Evolutionary conservation across 2,888 invertebrate species (phyloP).

Genomic region (Nasonovia ribisnigri): DNA sequence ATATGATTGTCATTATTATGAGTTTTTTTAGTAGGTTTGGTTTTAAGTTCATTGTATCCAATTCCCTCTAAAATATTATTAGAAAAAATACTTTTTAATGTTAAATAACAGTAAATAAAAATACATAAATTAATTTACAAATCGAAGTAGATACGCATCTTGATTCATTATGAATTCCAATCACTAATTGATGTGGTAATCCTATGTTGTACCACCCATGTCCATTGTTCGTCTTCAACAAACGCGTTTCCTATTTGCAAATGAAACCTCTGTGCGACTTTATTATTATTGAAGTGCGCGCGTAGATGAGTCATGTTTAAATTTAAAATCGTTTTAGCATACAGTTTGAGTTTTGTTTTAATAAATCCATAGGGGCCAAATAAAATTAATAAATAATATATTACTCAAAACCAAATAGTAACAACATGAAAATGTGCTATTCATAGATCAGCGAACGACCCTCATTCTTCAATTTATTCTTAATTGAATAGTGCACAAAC

Average conservation of each 20-base stretch:
- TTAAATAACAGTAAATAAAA: not conserved
- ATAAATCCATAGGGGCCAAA: conserved; percentile 46
- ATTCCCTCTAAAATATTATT: not conserved
- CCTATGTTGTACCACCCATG: not conserved
- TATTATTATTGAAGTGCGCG: conserved; percentile 22
- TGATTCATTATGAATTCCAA: conserved; percentile 33
- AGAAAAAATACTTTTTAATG: not conserved
- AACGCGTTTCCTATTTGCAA: conserved; percentile 21
- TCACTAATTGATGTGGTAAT: conserved; percentile 22
- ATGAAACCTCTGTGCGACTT: conserved; percentile 24
- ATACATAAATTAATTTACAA: conserved; percentile 8
- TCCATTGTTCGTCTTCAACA: conserved; percentile 34
- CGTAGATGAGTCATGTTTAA: conserved; percentile 34
- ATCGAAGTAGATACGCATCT: not conserved
- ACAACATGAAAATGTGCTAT: not conserved
- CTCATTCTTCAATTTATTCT: conserved; percentile 36
- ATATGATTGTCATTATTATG: not conserved
- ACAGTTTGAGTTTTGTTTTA: conserved; percentile 1
- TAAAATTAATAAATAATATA: conserved; percentile 22
- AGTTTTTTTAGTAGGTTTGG: not conserved
- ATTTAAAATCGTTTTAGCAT: conserved; percentile 10
- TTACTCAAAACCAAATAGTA: not conserved
- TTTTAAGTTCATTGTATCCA: not conserved
- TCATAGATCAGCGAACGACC: conserved; percentile 27
- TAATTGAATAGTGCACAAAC: conserved; percentile 1